These are phyloP conservation scores for Drosophila gaucha DNA, from an alignment of 2,888 invertebrate species.

Conservation along the genomic window DNA sequence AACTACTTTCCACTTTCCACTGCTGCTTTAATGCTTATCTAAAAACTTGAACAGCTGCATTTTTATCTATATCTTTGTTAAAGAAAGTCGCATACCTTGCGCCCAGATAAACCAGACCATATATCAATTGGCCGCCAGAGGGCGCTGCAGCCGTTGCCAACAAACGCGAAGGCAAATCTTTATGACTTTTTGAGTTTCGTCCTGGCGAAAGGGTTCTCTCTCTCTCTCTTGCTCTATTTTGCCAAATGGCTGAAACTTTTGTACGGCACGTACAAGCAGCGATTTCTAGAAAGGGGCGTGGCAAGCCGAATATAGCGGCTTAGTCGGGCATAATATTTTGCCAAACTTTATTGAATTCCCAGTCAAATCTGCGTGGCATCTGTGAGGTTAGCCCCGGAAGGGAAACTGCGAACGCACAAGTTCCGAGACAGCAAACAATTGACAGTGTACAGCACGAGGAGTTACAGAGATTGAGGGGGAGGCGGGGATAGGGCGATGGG, in stretches of 20 bases:
- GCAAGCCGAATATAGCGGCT: slow-evolving; percentile 42
- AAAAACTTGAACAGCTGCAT: slow-evolving; percentile 15
- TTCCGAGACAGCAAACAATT: slow-evolving; percentile 73
- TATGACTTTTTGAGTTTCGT: slow-evolving; percentile 68
- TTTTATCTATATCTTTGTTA: slow-evolving; percentile 1
- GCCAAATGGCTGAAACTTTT: slow-evolving; percentile 58
- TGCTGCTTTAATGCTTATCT: slow-evolving; percentile 35
- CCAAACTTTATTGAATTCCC: slow-evolving; percentile 81
- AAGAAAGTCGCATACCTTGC: slow-evolving; percentile 31
- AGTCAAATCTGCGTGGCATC: slow-evolving; percentile 69
- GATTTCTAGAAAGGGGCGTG: slow-evolving; percentile 41
- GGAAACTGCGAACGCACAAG: slow-evolving; percentile 43
- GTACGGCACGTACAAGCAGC: slow-evolving; percentile 57
- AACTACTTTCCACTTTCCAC: slow-evolving; percentile 4
- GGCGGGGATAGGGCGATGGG: slow-evolving; percentile 1
- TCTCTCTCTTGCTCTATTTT: slow-evolving; percentile 5
- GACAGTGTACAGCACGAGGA: slow-evolving; percentile 14
- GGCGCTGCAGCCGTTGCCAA: slow-evolving; percentile 44
- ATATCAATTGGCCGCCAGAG: slow-evolving; percentile 71
- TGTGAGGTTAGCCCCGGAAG: slow-evolving; percentile 35
- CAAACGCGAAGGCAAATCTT: slow-evolving; percentile 64
- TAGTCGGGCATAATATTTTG: slow-evolving; percentile 74
- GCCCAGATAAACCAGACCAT: slow-evolving; percentile 49
- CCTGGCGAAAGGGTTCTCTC: slow-evolving; percentile 33
- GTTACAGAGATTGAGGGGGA: not conserved